These are phyloP conservation scores for Muricea muricata DNA, from an alignment of 92 coral and sea anemone genomes.

Conservation along the genomic window DNA sequence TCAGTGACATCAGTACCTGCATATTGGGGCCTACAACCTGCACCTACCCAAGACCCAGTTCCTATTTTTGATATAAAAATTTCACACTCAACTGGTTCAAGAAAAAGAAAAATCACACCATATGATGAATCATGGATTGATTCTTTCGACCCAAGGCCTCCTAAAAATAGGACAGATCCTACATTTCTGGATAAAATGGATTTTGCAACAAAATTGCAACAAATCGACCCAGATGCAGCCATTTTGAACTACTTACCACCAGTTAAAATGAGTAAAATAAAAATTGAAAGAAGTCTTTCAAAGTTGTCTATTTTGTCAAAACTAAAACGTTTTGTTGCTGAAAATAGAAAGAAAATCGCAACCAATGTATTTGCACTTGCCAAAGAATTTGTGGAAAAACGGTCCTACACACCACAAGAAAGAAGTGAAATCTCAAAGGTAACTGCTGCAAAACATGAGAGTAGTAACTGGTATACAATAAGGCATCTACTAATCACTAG, in stretches of 20 bases:
- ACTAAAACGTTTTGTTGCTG: background rate
- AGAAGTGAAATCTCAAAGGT: background rate
- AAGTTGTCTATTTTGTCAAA: too few relatives aligned
- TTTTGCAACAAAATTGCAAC: conserved; percentile 54
- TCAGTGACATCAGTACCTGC: conserved; percentile 27
- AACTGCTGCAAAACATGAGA: background rate
- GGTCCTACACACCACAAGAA: background rate
- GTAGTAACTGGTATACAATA: background rate
- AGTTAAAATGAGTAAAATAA: background rate
- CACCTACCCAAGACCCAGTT: background rate
- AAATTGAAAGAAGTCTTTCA: too few relatives aligned
- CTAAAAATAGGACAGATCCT: background rate
- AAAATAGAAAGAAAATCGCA: too few relatives aligned
- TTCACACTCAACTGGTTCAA: background rate
- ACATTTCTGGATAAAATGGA: conserved; percentile 25
- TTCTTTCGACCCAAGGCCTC: conserved; percentile 25
- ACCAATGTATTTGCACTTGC: too few relatives aligned
- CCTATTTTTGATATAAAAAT: conserved; percentile 13
- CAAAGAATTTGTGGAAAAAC: background rate
- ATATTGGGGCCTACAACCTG: conserved; percentile 4
- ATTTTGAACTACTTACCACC: conserved; percentile 65
- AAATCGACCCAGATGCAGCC: conserved; percentile 59
- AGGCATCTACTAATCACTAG: conserved; percentile 18
- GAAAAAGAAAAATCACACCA: conserved; percentile 12
- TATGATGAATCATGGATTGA: too few relatives aligned